phyloP scores from a whole-genome alignment of 1,140 invertebrate species.

The Rhysida immarginata region DNA sequence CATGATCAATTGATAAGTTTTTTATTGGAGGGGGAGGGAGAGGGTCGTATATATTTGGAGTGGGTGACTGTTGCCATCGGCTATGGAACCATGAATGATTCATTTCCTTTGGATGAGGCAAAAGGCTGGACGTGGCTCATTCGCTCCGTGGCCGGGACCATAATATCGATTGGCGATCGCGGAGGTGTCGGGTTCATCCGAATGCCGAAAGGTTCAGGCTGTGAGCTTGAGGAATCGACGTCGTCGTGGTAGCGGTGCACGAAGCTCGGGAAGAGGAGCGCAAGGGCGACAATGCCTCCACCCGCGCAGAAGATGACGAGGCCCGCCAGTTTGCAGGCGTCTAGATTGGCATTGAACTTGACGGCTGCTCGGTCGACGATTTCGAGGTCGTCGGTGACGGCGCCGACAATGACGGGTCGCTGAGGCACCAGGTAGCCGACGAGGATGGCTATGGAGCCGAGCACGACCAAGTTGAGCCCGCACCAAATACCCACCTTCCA shows the following conservation, averaged over 20 bases:
- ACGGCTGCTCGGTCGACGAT: constrained; percentile 33
- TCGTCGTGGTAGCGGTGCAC: constrained; percentile 30
- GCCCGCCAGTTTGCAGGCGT: constrained; percentile 36
- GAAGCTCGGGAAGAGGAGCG: constrained; percentile 35
- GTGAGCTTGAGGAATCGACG: too few species aligned
- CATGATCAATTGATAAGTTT: too few species aligned
- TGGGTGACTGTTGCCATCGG: too few species aligned
- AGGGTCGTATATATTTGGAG: too few species aligned
- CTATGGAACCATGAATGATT: too few species aligned
- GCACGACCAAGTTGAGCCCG: constrained; percentile 32
- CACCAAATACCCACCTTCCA: constrained; percentile 33
- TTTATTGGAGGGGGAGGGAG: too few species aligned
- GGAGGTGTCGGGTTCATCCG: too few species aligned
- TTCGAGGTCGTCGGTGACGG: constrained; percentile 29
- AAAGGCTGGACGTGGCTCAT: too few species aligned
- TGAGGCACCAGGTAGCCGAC: constrained; percentile 36
- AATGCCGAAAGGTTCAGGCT: too few species aligned
- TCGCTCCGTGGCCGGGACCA: too few species aligned
- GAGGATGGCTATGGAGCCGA: constrained; percentile 34
- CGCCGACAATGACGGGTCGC: constrained; percentile 30
- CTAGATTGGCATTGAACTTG: constrained; percentile 35
- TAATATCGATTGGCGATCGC: too few species aligned
- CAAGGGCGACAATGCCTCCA: constrained; percentile 32
- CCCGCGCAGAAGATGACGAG: constrained; percentile 36
- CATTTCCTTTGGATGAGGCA: too few species aligned